These are phyloP conservation scores for Beris chalybata DNA, from an alignment of 2,888 invertebrate species.

Conservation along the genomic window DNA sequence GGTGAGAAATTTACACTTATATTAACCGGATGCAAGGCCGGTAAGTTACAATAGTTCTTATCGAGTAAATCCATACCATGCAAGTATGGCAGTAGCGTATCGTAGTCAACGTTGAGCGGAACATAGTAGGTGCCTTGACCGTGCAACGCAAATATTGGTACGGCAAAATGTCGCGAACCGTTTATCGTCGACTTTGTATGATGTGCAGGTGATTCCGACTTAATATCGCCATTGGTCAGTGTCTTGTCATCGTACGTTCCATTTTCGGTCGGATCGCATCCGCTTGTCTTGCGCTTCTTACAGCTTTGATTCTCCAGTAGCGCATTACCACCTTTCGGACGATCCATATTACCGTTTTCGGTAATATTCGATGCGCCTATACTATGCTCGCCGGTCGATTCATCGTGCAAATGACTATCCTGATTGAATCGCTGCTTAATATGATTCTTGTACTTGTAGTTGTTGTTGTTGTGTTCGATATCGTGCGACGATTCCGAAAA, in stretches of 20 bases:
- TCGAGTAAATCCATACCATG: conserved; percentile 64
- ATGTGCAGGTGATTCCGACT: conserved; percentile 37
- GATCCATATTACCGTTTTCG: conserved; percentile 11
- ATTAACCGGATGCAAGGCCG: conserved; percentile 80
- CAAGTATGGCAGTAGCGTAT: conserved; percentile 70
- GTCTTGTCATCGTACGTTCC: conserved; percentile 19
- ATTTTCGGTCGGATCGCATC: conserved; percentile 17
- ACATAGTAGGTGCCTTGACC: conserved; percentile 87
- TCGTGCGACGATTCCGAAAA: conserved; percentile 56
- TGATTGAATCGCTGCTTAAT: conserved; percentile 85
- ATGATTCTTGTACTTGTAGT: conserved; percentile 92
- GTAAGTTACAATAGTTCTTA: conserved; percentile 58
- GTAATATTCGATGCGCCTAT: conserved; percentile 37
- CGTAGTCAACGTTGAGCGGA: conserved; percentile 78
- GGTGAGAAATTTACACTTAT: conserved; percentile 80
- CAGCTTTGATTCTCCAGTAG: conserved; percentile 7
- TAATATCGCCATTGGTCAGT: conserved; percentile 35
- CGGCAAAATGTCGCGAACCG: conserved; percentile 56
- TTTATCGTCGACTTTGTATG: conserved; percentile 30
- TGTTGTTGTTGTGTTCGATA: conserved; percentile 56
- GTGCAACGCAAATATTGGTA: conserved; percentile 89
- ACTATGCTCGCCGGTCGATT: conserved; percentile 56
- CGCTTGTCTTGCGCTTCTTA: conserved; percentile 29
- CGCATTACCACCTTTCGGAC: not conserved
- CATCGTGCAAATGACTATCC: conserved; percentile 57